phyloP scores from a whole-genome alignment of 2,113 vertebrate species.

The Argyrosomus japonicus region DNA sequence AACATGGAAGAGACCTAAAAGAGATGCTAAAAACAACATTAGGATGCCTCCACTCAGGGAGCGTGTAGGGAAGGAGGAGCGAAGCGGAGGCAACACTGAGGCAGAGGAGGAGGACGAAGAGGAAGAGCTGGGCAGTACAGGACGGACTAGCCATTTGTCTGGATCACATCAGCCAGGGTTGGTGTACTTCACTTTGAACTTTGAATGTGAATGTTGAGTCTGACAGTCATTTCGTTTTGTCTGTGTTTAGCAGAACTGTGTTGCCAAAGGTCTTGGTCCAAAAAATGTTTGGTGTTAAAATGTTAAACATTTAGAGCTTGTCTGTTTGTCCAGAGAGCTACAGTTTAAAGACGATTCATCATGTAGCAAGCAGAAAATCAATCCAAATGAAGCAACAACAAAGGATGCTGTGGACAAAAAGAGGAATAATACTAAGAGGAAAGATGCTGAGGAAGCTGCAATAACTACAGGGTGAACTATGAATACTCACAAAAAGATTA shows the following conservation, averaged over 20 bases:
- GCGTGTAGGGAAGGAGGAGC: background rate
- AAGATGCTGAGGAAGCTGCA: background rate
- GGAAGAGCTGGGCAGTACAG: background rate
- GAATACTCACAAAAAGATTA: background rate
- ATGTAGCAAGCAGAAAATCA: background rate
- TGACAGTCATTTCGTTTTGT: background rate
- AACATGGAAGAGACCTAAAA: background rate
- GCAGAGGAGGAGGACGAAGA: constrained; percentile 18
- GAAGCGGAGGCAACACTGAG: constrained; percentile 17
- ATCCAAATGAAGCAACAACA: background rate
- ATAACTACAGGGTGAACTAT: background rate
- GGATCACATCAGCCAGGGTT: constrained; percentile 25
- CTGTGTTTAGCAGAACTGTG: background rate
- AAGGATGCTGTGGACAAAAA: background rate
- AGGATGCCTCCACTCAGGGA: constrained; percentile 23
- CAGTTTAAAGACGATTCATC: background rate
- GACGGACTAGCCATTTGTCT: constrained; percentile 1
- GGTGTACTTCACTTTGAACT: background rate
- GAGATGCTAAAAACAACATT: background rate
- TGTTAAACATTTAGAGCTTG: background rate
- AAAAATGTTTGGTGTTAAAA: background rate
- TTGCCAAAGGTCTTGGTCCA: background rate
- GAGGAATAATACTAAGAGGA: background rate
- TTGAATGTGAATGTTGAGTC: background rate
- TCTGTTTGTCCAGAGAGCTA: background rate